Percentiles rank a stretch among this genome's conserved stretches.
These are phyloP conservation scores for Butorides virescens DNA, from an alignment of 2,113 vertebrate species.

Conservation along the genomic window DNA sequence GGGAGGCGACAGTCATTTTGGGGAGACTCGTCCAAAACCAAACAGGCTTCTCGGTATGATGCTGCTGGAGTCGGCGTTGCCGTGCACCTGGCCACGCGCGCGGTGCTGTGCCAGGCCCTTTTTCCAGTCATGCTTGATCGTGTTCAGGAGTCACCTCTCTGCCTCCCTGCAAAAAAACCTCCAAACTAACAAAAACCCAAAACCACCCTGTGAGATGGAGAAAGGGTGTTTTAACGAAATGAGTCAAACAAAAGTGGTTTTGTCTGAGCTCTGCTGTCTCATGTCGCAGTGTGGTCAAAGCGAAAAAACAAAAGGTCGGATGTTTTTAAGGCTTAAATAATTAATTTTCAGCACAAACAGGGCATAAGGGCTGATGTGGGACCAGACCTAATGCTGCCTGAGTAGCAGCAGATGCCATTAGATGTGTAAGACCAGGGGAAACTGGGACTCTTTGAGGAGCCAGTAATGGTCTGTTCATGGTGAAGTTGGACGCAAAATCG, in stretches of 20 bases:
- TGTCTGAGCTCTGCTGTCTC: background rate
- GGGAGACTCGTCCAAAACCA: background rate
- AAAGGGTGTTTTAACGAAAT: background rate
- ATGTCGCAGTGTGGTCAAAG: background rate
- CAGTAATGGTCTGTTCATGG: background rate
- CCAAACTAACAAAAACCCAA: no score
- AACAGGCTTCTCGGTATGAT: background rate
- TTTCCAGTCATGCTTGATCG: rapidly evolving
- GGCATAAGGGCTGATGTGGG: background rate
- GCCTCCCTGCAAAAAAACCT: background rate
- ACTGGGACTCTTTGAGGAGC: background rate
- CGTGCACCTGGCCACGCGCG: rapidly evolving
- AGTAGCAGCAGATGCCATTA: background rate
- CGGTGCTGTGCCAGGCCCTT: rapidly evolving
- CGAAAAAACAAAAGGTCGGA: rapidly evolving
- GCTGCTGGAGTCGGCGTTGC: rapidly evolving
- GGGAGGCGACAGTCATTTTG: background rate
- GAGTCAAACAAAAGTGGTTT: background rate
- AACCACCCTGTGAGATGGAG: background rate
- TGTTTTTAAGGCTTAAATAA: background rate
- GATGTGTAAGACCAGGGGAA: background rate
- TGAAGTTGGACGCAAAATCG: background rate
- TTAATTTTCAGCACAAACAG: background rate
- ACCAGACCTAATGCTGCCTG: background rate
- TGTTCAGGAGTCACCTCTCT: background rate